These are phyloP conservation scores for Thunnus albacares DNA, from an alignment of 2,797 vertebrate species.

Conservation along the genomic window DNA sequence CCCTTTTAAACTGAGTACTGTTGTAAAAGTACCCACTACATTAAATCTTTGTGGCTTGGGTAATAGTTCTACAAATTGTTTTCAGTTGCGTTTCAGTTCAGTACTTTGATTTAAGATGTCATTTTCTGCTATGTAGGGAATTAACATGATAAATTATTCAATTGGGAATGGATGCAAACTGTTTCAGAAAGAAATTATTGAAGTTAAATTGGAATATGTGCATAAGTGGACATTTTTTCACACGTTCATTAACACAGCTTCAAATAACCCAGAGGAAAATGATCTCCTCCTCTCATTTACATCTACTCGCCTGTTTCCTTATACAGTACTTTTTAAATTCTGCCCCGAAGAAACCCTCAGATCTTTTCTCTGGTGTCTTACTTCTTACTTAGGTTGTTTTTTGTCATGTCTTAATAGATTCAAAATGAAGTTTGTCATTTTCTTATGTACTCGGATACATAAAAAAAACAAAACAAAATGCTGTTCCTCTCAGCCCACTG, in stretches of 20 bases:
- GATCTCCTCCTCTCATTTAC: background rate
- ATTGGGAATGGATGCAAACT: slow-evolving; percentile 5
- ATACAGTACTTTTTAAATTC: background rate
- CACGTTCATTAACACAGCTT: slow-evolving; percentile 14
- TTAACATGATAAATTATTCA: background rate
- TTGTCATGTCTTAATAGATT: too few species aligned
- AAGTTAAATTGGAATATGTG: slow-evolving; percentile 21
- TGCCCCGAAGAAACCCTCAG: background rate
- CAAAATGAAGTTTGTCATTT: too few species aligned
- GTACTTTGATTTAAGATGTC: background rate
- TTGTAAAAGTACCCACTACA: background rate
- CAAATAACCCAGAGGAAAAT: slow-evolving; percentile 26
- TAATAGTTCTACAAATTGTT: slow-evolving; percentile 10
- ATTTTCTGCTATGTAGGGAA: slow-evolving; percentile 8
- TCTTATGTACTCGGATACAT: too few species aligned
- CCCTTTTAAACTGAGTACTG: background rate
- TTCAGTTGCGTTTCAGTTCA: background rate
- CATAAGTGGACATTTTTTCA: slow-evolving; percentile 18
- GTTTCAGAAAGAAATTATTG: background rate
- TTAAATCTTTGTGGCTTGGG: slow-evolving; percentile 2
- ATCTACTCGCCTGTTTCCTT: slow-evolving; percentile 1
- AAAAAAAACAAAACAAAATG: too few species aligned
- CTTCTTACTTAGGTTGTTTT: background rate
- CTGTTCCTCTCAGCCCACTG: too few species aligned
- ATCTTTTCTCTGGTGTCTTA: background rate